Base-by-base conservation (phyloP, 1,140 invertebrate genomes). In the Drosophila lacertosa region DNA sequence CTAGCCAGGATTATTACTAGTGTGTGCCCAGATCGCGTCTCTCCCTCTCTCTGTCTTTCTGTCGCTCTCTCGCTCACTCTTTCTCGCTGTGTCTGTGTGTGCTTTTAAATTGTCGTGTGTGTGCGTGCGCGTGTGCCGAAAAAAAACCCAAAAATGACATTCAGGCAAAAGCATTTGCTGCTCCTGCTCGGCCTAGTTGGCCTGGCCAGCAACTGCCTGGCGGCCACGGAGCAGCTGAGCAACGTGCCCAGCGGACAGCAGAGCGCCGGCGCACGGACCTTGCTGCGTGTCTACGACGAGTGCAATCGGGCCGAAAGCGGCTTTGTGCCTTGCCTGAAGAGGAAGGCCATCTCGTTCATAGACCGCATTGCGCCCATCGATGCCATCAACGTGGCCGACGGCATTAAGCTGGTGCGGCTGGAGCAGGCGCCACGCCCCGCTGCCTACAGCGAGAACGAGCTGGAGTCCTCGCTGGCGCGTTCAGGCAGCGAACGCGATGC, bases 281-380 rank as follows among this genome's bases (percentile, higher is more conserved):
- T 93, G 11, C 88, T 93, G 42, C 93, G 93, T 78, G 92, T 95
- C 54, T 95, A 94, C 71, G 94, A 95, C 71, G 94, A 95, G 64
- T 95, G 94, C 75, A 92, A 92, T 51, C 92, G 92, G 59, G 80
- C 93, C 1, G 92, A 93, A 50, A 92, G 92, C 20, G 94, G 94
- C 10, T 92, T 96, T 22, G 92, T 94, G 7, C 93, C 94, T 11
- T 96, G 95, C 84, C 90, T 96, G n/a, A 96, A 96, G 92, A 96
- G 95, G 89, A 96, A 96, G 80, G 95, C 95, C 0, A 94, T 96
- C 57, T 92, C 94, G 0, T 96, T 96, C 77, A 94, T 96, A 57
- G 95, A 96, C 63, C 92, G 95, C 39, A 92, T 95, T 5, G 93
- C 94, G 1, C 93, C 94, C 51, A 94, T 95, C 89, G 95, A 95